These are phyloP conservation scores for Zaprionus obscuricornis DNA, from an alignment of 2,888 invertebrate species.

Conservation along the genomic window DNA sequence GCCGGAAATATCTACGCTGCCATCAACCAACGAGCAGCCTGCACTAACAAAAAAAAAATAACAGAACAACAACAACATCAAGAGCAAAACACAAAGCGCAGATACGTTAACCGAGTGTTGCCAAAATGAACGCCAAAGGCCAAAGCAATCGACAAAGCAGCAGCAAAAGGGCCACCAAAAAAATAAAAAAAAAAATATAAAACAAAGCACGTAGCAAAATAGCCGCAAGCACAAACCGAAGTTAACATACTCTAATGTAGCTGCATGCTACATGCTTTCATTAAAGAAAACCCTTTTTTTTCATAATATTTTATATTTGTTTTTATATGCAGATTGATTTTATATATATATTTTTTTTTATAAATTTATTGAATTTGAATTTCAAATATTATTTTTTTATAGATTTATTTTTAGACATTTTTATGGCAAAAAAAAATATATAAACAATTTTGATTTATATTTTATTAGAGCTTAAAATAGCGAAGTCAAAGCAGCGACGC, in stretches of 20 bases:
- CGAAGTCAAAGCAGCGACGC: too few species aligned
- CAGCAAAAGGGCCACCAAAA: slow-evolving; percentile 20
- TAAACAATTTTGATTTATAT: too few species aligned
- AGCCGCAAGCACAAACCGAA: slow-evolving; percentile 2
- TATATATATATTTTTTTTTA: too few species aligned
- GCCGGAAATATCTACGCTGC: slow-evolving; percentile 68
- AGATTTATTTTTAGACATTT: too few species aligned
- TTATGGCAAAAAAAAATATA: too few species aligned
- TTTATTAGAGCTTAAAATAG: too few species aligned
- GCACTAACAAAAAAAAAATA: slow-evolving; percentile 13
- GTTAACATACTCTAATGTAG: slow-evolving; percentile 16
- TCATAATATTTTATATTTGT: too few species aligned
- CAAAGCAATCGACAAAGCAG: slow-evolving; percentile 74
- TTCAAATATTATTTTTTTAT: too few species aligned
- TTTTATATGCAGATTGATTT: too few species aligned
- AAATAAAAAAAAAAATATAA: slow-evolving; percentile 19
- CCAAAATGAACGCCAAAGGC: slow-evolving; percentile 76
- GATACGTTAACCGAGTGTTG: slow-evolving; percentile 59
- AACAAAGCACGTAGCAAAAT: slow-evolving; percentile 18
- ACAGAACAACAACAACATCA: not conserved
- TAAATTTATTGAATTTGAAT: too few species aligned
- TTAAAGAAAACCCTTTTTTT: too few species aligned
- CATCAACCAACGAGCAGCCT: slow-evolving; percentile 20
- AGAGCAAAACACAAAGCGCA: slow-evolving; percentile 38
- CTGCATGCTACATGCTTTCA: too few species aligned